These are phyloP conservation scores for Galaxea fascicularis DNA, from an alignment of 92 coral and sea anemone genomes.

Conservation along the genomic window DNA sequence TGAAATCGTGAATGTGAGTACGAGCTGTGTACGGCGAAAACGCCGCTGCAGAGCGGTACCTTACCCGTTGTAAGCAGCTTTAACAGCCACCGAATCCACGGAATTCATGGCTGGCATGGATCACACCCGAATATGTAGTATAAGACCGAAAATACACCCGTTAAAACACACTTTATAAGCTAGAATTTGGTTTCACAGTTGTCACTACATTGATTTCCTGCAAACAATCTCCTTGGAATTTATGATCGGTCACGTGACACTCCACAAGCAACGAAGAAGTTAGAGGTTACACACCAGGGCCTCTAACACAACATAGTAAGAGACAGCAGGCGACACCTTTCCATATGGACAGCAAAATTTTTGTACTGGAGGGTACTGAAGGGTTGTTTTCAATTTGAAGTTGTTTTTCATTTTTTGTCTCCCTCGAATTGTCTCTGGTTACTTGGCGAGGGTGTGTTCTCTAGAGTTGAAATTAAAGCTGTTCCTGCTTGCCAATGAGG, in stretches of 20 bases:
- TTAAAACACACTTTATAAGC: background rate
- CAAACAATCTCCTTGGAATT: constrained; percentile 49
- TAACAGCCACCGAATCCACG: constrained; percentile 71
- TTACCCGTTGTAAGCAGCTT: constrained; percentile 90
- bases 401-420: too few species aligned
- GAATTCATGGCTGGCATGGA: constrained; percentile 83
- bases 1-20: constrained; percentile 14
- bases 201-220: constrained; percentile 24
- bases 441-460: too few species aligned
- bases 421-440: too few species aligned
- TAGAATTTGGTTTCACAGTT: background rate
- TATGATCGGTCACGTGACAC: constrained; percentile 69
- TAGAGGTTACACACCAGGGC: constrained; percentile 17
- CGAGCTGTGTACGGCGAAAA: background rate
- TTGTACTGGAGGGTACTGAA: too few species aligned
- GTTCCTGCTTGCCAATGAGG: too few species aligned
- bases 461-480: too few species aligned
- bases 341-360: too few species aligned
- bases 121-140: constrained; percentile 1
- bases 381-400: too few species aligned
- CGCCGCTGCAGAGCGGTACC: constrained; percentile 14
- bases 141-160: background rate
- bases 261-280: constrained; percentile 45
- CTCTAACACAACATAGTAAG: constrained; percentile 16
- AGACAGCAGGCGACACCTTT: too few species aligned